Conservation (phyloP, 2,888 invertebrate species). For the Hartigia nigra region DNA sequence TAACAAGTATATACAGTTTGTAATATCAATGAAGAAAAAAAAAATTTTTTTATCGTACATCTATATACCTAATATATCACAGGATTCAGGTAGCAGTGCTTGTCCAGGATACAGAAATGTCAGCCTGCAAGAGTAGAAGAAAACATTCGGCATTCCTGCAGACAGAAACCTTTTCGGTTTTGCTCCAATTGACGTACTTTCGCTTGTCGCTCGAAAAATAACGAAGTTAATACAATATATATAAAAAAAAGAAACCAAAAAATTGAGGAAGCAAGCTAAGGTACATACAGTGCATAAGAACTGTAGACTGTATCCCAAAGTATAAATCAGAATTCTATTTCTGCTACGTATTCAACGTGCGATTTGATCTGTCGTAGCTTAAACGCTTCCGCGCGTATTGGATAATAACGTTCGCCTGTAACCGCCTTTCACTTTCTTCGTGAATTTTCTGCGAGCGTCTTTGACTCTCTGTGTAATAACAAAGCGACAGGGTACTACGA, state of each 20-base stretch:
- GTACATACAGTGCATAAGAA: neutral
- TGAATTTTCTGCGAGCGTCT: neutral
- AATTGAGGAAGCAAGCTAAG: neutral
- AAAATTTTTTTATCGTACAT: no score
- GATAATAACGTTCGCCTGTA: no score
- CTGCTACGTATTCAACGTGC: no score
- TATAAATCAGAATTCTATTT: neutral
- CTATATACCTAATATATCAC: no score
- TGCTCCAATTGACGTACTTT: conserved; percentile 50
- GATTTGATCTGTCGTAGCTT: neutral
- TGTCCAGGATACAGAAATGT: no score
- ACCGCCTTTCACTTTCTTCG: neutral
- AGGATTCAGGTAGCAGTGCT: no score
- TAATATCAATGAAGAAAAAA: no score
- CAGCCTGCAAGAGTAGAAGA: neutral
- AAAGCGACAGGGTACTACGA: neutral
- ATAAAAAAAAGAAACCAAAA: neutral
- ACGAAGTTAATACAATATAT: neutral
- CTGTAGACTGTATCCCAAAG: no score
- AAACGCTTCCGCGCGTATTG: neutral
- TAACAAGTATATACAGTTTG: no score
- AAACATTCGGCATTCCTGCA: neutral
- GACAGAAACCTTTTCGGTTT: conserved; percentile 43
- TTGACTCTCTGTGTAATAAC: neutral
- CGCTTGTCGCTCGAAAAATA: conserved; percentile 34